Evolutionary conservation across 2,888 invertebrate genomes (phyloP).

Genomic region (Anorthoa munda): DNA sequence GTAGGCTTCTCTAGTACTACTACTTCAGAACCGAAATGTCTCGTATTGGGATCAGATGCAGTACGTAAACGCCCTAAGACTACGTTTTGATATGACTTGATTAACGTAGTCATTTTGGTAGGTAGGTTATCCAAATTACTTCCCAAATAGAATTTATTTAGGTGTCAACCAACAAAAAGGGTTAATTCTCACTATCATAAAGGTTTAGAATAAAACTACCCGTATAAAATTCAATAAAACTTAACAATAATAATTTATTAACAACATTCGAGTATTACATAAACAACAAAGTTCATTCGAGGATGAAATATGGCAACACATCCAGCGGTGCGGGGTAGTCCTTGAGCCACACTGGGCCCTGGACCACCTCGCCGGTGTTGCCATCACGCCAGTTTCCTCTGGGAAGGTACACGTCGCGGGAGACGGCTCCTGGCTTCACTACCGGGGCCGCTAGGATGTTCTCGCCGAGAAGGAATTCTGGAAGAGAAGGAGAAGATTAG

Average conservation of each 20-base stretch:
- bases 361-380: constrained; percentile 75
- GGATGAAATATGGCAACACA: constrained; percentile 92
- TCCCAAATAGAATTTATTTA: no score
- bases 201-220: neutral
- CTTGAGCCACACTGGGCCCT: constrained; percentile 90
- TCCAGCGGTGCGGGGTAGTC: constrained; percentile 92
- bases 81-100: no score
- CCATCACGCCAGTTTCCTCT: constrained; percentile 93
- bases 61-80: no score
- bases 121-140: no score
- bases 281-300: constrained; percentile 68
- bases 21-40: no score
- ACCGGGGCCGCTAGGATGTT: constrained; percentile 94
- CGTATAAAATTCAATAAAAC: constrained; percentile 3
- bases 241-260: constrained; percentile 29
- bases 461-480: constrained; percentile 94
- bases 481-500: neutral
- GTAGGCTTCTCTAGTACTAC: no score
- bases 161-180: no score
- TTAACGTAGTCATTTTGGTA: no score
- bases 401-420: constrained; percentile 94
- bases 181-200: no score
- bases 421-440: constrained; percentile 89
- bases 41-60: no score
- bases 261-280: constrained; percentile 42